phyloP scores from a whole-genome alignment of 2,888 invertebrate genomes.

The Volucella inflata region DNA sequence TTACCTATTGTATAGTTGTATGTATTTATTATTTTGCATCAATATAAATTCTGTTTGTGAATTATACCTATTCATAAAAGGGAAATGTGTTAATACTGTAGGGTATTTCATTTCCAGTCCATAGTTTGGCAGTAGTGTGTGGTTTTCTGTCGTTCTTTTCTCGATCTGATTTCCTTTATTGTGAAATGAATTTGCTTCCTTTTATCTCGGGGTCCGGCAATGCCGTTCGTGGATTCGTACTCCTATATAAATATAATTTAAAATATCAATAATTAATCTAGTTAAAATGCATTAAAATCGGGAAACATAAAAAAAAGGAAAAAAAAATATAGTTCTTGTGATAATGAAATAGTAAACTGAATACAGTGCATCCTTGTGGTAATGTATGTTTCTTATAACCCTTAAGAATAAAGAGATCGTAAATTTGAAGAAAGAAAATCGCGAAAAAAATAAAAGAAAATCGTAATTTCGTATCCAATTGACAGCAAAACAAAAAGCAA shows the following conservation, averaged over 20 bases:
- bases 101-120: conserved; percentile 25
- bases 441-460: conserved; percentile 52
- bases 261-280: conserved; percentile 17
- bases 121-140: conserved; percentile 38
- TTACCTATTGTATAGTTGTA: too few species aligned
- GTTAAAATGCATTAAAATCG: conserved; percentile 29
- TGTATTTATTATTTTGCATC: conserved; percentile 47
- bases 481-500: conserved; percentile 57
- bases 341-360: conserved; percentile 60
- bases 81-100: conserved; percentile 35
- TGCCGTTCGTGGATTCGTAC: conserved; percentile 48
- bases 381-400: conserved; percentile 42
- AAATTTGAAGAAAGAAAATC: conserved; percentile 30
- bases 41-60: conserved; percentile 53
- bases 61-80: conserved; percentile 36
- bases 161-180: conserved; percentile 24
- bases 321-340: conserved; percentile 9
- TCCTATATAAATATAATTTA: conserved; percentile 39
- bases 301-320: conserved; percentile 35
- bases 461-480: conserved; percentile 58
- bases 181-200: conserved; percentile 67
- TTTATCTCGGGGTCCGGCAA: conserved; percentile 43
- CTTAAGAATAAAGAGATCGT: conserved; percentile 40
- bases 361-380: conserved; percentile 47
- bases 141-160: neutral